Conservation (phyloP, 2,797 vertebrate genomes). For the Thripadectes ignobilis region DNA sequence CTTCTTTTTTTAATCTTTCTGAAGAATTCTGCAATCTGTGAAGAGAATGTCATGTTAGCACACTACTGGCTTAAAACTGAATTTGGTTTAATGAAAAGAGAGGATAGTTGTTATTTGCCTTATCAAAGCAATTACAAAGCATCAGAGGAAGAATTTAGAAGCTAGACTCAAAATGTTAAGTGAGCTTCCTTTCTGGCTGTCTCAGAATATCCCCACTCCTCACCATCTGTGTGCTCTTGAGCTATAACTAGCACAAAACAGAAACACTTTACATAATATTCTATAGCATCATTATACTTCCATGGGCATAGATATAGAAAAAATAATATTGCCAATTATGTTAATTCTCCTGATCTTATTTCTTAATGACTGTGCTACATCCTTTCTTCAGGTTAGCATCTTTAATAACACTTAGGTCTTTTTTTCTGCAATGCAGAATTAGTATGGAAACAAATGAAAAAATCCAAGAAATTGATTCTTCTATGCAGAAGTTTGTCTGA, state of each 20-base stretch:
- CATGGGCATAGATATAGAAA: background rate
- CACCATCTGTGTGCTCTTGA: background rate
- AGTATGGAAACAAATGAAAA: background rate
- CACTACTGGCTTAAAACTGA: background rate
- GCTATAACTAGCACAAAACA: background rate
- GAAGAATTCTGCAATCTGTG: background rate
- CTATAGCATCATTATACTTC: background rate
- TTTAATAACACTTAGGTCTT: background rate
- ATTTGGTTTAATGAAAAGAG: background rate
- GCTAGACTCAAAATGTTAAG: background rate
- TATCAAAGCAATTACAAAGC: background rate
- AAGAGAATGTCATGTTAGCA: background rate
- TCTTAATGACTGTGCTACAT: accelerated
- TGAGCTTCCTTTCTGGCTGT: background rate
- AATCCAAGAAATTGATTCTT: background rate
- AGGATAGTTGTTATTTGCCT: background rate
- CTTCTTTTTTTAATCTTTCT: background rate
- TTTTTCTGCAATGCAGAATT: background rate
- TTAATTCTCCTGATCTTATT: background rate
- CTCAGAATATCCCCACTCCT: background rate
- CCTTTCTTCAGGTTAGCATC: background rate
- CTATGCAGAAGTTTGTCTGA: background rate
- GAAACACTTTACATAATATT: background rate
- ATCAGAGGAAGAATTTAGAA: background rate
- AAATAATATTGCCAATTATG: background rate